Percentiles rank a stretch among this genome's conserved stretches.
phyloP scores from a whole-genome alignment of 2,797 vertebrate genomes.

The Anisognathus igniventris region DNA sequence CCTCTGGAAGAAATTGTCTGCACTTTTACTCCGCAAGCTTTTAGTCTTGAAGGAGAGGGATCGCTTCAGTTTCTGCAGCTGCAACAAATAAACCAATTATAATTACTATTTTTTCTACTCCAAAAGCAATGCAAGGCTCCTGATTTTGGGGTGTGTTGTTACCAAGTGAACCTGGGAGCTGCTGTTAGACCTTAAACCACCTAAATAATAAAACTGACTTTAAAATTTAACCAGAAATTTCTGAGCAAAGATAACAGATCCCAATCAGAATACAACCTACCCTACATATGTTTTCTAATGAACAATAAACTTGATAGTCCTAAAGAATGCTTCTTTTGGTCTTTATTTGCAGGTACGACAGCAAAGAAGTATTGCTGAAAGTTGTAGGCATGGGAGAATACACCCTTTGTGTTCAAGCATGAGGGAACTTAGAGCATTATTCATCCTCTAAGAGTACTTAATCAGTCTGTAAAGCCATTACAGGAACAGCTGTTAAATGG shows the following conservation, averaged over 20 bases:
- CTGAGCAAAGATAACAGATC: neutral
- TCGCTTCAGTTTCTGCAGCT: slow-evolving; percentile 95
- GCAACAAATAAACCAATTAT: slow-evolving; percentile 63
- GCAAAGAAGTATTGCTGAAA: neutral
- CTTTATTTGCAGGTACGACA: neutral
- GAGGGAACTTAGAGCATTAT: neutral
- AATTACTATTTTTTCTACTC: neutral
- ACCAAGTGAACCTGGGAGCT: neutral
- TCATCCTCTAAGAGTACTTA: neutral
- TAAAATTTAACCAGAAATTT: neutral
- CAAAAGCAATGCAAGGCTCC: neutral
- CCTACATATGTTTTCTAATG: neutral
- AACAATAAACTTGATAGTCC: neutral
- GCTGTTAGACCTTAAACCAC: neutral
- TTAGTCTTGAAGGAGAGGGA: slow-evolving; percentile 98
- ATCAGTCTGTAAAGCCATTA: neutral
- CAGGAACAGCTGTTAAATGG: neutral
- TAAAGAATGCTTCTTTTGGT: neutral
- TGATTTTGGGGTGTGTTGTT: neutral
- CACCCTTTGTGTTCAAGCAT: neutral
- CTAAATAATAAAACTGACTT: neutral
- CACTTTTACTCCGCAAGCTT: slow-evolving; percentile 96
- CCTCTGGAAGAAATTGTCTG: slow-evolving; percentile 95
- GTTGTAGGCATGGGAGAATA: neutral
- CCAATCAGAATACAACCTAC: neutral